phyloP scores from a whole-genome alignment of 2,113 vertebrate genomes.

The Fulica atra region DNA sequence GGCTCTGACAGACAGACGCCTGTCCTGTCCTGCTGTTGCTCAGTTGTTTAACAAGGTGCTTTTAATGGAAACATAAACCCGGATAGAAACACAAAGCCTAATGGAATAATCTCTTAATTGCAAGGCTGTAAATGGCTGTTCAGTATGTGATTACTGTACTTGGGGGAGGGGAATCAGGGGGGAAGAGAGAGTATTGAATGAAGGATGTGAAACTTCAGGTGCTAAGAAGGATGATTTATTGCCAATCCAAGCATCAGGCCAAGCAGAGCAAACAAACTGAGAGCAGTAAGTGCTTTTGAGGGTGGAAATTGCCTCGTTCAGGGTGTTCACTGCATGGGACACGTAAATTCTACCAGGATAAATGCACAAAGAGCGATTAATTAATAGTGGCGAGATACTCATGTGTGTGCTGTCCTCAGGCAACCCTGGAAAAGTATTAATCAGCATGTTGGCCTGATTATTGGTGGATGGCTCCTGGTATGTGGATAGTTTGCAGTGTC shows the following conservation, averaged over 20 bases:
- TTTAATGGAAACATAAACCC: slow-evolving; percentile 39
- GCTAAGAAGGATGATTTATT: neutral
- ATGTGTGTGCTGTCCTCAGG: slow-evolving; percentile 29
- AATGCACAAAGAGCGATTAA: slow-evolving; percentile 36
- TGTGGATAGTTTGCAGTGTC: slow-evolving; percentile 13
- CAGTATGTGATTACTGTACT: slow-evolving; percentile 11
- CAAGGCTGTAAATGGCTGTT: neutral
- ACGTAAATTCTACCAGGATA: slow-evolving; percentile 32
- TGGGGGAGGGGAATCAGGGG: neutral
- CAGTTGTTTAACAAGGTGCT: slow-evolving; percentile 28
- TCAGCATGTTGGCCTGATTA: slow-evolving; percentile 36
- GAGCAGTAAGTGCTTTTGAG: slow-evolving; percentile 16
- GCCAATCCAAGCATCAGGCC: neutral
- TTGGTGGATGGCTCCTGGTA: slow-evolving; percentile 33
- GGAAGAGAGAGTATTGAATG: neutral
- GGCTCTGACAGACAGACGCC: neutral
- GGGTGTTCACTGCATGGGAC: neutral
- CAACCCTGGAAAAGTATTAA: slow-evolving; percentile 34
- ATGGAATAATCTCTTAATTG: slow-evolving; percentile 48
- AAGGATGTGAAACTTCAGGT: slow-evolving; percentile 10
- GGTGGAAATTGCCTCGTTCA: slow-evolving; percentile 14
- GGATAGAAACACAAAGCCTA: slow-evolving; percentile 24
- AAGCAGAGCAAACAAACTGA: neutral
- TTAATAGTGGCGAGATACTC: slow-evolving; percentile 4
- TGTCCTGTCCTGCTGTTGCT: neutral